Conservation (phyloP, 2,888 invertebrate genomes). For the Torymus aiolomorphi region DNA sequence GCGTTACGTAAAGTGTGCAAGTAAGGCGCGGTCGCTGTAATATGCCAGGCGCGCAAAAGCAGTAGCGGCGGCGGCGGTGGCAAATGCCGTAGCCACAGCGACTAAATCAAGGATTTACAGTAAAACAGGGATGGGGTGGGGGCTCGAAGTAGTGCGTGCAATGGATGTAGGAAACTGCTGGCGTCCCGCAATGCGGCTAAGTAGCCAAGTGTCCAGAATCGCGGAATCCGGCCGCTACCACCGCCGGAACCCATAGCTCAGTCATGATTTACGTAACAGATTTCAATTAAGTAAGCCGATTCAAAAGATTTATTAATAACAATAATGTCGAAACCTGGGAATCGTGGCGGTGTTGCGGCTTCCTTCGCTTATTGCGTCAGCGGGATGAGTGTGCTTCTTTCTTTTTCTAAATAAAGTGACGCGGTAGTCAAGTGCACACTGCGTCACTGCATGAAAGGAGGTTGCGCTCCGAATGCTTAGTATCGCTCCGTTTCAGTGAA, state of each 20-base stretch:
- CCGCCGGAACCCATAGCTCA: constrained; percentile 64
- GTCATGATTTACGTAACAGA: constrained; percentile 68
- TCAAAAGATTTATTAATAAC: constrained; percentile 22
- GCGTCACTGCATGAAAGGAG: too few species aligned
- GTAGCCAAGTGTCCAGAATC: constrained; percentile 68
- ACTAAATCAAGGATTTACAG: constrained; percentile 67
- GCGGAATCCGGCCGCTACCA: constrained; percentile 55
- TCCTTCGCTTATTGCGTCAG: too few species aligned
- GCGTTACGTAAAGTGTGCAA: constrained; percentile 34
- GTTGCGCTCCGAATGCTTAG: too few species aligned
- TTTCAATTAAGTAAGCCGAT: constrained; percentile 48
- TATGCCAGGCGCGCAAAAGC: constrained; percentile 4
- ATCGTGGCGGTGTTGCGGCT: too few species aligned
- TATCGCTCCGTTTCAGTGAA: too few species aligned
- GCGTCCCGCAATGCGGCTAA: constrained; percentile 71
- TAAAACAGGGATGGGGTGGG: constrained; percentile 18
- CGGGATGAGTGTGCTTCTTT: too few species aligned
- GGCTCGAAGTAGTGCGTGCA: background rate
- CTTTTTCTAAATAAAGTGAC: too few species aligned
- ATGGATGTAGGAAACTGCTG: constrained; percentile 49
- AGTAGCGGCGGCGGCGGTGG: constrained; percentile 20
- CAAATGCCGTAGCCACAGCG: constrained; percentile 40
- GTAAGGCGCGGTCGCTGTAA: background rate
- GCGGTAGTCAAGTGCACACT: too few species aligned
- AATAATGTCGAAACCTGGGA: background rate